Evolutionary conservation across 2,113 vertebrate species (phyloP).

Genomic region (Platysteira castanea): DNA sequence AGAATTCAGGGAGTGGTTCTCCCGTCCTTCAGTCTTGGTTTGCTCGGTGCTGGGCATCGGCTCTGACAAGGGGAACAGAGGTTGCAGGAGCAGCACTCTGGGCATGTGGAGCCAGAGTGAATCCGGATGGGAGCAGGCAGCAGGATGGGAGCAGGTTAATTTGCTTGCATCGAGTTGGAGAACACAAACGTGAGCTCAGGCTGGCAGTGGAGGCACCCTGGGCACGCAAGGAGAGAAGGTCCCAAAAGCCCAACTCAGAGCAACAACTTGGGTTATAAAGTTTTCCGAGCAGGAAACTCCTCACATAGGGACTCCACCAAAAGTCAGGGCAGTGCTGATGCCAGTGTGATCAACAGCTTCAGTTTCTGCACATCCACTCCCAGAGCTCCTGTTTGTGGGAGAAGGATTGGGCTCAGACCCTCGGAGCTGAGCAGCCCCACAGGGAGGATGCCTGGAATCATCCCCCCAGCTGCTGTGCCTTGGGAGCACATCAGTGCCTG

Average conservation of each 20-base stretch:
- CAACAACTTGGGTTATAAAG: neutral
- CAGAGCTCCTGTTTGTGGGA: neutral
- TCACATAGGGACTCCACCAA: neutral
- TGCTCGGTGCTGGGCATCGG: rapidly evolving
- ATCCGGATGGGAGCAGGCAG: neutral
- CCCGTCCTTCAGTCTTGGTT: neutral
- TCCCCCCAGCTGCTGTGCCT: neutral
- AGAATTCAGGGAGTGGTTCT: neutral
- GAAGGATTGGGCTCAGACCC: neutral
- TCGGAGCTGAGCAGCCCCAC: neutral
- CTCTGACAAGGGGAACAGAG: neutral
- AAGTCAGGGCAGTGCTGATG: neutral
- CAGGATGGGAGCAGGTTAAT: neutral
- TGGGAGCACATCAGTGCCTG: neutral
- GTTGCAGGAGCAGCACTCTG: rapidly evolving
- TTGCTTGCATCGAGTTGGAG: neutral
- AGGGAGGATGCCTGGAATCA: neutral
- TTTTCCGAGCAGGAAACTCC: neutral
- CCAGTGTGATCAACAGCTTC: neutral
- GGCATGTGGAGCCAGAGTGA: neutral
- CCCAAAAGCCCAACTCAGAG: rapidly evolving
- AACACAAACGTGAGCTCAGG: neutral
- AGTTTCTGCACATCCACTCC: neutral
- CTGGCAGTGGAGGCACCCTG: neutral
- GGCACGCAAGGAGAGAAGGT: neutral